Conservation (phyloP, 2,113 vertebrate species). For the Morone saxatilis region DNA sequence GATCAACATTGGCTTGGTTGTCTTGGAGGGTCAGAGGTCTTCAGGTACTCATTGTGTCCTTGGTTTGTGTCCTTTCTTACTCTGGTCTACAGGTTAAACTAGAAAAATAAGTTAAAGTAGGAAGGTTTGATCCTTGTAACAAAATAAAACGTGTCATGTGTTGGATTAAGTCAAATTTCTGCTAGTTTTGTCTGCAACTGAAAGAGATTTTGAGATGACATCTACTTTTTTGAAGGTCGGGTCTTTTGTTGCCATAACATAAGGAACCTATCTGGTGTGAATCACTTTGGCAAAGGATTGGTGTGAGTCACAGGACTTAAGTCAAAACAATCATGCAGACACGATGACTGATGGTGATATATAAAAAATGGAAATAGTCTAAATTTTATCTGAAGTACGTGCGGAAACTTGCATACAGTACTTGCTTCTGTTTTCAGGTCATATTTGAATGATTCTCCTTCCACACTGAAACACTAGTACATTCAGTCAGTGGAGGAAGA, state of each 20-base stretch:
- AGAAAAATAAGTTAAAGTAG: neutral
- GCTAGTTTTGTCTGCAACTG: too few species aligned
- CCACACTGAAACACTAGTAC: neutral
- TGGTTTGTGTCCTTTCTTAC: neutral
- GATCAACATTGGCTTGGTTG: too few species aligned
- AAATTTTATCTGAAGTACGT: neutral
- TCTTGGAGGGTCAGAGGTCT: neutral
- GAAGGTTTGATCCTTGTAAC: too few species aligned
- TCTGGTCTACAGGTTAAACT: neutral
- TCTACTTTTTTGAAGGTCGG: neutral
- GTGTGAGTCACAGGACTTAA: conserved; percentile 14
- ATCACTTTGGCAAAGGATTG: conserved; percentile 1
- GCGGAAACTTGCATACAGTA: neutral
- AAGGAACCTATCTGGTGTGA: conserved; percentile 20
- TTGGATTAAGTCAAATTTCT: too few species aligned
- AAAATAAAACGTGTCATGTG: too few species aligned
- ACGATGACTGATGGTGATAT: neutral
- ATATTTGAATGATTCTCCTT: neutral
- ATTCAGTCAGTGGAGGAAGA: neutral
- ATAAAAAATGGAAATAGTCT: conserved; percentile 12
- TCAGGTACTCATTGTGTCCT: neutral
- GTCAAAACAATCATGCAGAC: conserved; percentile 11
- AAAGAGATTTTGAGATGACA: too few species aligned
- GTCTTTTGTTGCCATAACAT: conserved; percentile 51
- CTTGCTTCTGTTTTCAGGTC: rapidly evolving